These are phyloP conservation scores for Pogona vitticeps DNA, from an alignment of 2,113 vertebrate genomes.

Conservation along the genomic window DNA sequence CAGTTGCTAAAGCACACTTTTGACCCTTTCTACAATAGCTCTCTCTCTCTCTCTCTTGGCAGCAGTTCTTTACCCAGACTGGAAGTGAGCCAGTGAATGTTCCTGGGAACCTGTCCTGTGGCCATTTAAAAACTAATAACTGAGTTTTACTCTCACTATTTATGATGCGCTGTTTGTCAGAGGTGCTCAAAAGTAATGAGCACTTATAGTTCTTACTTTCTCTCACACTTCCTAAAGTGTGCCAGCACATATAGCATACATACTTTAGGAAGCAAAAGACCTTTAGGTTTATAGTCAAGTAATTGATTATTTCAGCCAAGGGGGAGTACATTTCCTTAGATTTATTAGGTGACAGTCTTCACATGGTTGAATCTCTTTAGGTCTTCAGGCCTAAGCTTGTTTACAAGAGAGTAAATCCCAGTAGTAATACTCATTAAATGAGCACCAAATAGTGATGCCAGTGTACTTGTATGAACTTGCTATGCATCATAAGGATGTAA, in stretches of 20 bases:
- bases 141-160: background rate
- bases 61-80: background rate
- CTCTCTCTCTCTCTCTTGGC: background rate
- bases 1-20: background rate
- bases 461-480: background rate
- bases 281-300: background rate
- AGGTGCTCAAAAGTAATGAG: background rate
- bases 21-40: background rate
- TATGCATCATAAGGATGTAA: slow-evolving; percentile 34
- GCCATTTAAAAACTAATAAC: background rate
- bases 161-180: background rate
- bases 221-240: background rate
- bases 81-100: background rate
- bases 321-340: background rate
- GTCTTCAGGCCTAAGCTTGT: background rate
- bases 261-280: background rate
- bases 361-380: background rate
- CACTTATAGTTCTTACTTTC: background rate
- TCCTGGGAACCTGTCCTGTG: background rate
- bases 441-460: background rate
- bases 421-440: background rate
- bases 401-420: background rate
- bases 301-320: background rate
- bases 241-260: background rate
- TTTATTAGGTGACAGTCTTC: background rate